Base-by-base conservation (phyloP, 2,113 vertebrate species). In the Labrus mixtus region DNA sequence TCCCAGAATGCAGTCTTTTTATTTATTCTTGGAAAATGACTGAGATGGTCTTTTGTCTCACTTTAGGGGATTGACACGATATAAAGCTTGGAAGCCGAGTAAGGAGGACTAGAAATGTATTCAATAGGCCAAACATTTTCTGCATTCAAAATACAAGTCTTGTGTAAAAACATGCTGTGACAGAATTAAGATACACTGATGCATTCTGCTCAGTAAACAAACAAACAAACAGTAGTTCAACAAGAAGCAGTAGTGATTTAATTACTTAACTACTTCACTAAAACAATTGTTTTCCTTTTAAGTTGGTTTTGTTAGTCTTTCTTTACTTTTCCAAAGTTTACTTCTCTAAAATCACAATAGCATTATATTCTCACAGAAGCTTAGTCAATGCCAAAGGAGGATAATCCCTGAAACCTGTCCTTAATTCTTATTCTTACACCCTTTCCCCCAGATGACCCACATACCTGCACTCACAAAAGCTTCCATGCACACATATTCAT, bases 391-490 rank as follows among this genome's bases (percentile, higher is more conserved):
- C 20, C 33, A 58, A 67, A 59, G 22, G 16, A 43, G 41, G 45
- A n/a, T 29, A 65, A 68, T 65, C 23, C 16, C 46, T 25, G 20
- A 19, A 65, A 46, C 51, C 25, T 70, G 13, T 65, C 13, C 10
- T 57, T 33, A 36, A 53, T 73, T 33, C 12, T 25, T 13, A 65
- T 54, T 25, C 13, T 5, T 22, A 69, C 51, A 19, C 17, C 25
- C 16, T 23, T 10, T 68, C 23, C 9, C 9, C 1, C 10, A 71
- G 20, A 45, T 76, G 17, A 76, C 61, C 7, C 64, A 63, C 45
- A 17, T 22, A 58, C n/a, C n/a, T 36, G 10, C 54, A 51, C 25
- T 17, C 36, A 50, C 67, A 82, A 67, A 73, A 19, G 19, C 68
- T 17, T 46, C 0, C 64, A 43, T 16, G 22, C 48, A 66, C 61